Base-by-base conservation (phyloP, 2,888 invertebrate species). In the Oligia latruncula region DNA sequence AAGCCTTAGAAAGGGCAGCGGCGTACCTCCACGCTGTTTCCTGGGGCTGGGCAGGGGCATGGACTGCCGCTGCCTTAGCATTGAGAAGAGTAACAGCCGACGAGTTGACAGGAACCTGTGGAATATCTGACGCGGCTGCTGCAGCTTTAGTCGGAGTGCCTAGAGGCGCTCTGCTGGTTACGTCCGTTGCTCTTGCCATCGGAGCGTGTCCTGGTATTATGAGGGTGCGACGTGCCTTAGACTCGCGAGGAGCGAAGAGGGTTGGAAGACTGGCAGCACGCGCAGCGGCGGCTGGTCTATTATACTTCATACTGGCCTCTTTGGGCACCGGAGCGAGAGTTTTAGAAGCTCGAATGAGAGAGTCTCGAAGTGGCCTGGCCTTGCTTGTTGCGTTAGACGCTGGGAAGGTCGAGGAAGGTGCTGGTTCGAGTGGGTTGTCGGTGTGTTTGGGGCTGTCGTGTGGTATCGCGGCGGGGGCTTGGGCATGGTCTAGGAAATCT, bases 31-130 rank as follows among this genome's bases (percentile, higher is more conserved):
- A 99, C 95, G 98, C 98, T 2, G 97, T 98, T 1, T 98, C 99
- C 3, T 99, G 99, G 99, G 98, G 98, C 81, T 97, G 98, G 89
- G 99, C 99, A 0, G 98, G 98, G 65, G 98, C 98, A 20, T 98
- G 98, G 91, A 98, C 99, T 29, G 98, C 99, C 79, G 98, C 98
- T 8, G 98, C 98, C 35, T 95, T 99, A 62, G 98, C 98, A 58
- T 97, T 98, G 90, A 97, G 98, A 55, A 97, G 98, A 88, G 98
- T 99, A 9, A 98, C 98, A 35, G 98, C 98, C 2, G 98, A 98
- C 89, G 98, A 98, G 92, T 94, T 98, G 84, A 98, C 98, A 0
- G 99, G 99, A 3, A 97, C 98, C 77, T 99, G 99, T 91, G 98
- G 98, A n/a, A 98, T 98, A 20, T 96, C 97, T 74, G 95, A 97